These are phyloP conservation scores for Ariopsis seemanni DNA, from an alignment of 2,113 vertebrate genomes.

Conservation along the genomic window DNA sequence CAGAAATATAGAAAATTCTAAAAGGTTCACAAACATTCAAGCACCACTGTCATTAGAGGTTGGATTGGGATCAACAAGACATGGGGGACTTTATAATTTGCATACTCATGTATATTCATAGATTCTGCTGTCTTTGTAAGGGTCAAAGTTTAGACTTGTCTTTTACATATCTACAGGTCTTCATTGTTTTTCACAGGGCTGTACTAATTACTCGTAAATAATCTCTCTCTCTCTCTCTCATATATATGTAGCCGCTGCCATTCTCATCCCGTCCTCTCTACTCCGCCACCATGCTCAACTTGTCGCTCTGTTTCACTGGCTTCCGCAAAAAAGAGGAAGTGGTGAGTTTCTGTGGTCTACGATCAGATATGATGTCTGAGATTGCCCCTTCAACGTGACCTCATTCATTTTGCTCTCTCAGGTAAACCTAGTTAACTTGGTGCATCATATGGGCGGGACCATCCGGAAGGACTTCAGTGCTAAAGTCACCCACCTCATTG, in stretches of 20 bases:
- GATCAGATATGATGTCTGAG: neutral
- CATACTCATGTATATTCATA: neutral
- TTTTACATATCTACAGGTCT: neutral
- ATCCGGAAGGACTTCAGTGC: constrained; percentile 93
- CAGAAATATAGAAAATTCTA: no score
- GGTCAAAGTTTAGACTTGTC: neutral
- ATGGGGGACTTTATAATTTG: neutral
- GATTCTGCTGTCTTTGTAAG: neutral
- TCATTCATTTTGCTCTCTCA: constrained; percentile 53
- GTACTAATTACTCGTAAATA: neutral
- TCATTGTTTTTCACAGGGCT: neutral
- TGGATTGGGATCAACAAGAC: neutral
- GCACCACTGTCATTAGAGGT: no score
- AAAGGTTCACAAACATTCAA: no score
- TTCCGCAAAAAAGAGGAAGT: constrained; percentile 94
- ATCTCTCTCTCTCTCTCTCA: neutral
- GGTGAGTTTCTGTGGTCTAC: constrained; percentile 73
- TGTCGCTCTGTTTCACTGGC: constrained; percentile 93
- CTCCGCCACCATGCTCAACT: constrained; percentile 88
- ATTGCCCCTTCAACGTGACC: no score
- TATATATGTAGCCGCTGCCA: constrained; percentile 78
- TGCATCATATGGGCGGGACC: constrained; percentile 97
- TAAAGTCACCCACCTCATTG: constrained; percentile 95
- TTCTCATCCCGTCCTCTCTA: constrained; percentile 91
- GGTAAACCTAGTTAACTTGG: constrained; percentile 91